These are phyloP conservation scores for Epinephelus lanceolatus DNA, from an alignment of 2,113 vertebrate species.

Conservation along the genomic window DNA sequence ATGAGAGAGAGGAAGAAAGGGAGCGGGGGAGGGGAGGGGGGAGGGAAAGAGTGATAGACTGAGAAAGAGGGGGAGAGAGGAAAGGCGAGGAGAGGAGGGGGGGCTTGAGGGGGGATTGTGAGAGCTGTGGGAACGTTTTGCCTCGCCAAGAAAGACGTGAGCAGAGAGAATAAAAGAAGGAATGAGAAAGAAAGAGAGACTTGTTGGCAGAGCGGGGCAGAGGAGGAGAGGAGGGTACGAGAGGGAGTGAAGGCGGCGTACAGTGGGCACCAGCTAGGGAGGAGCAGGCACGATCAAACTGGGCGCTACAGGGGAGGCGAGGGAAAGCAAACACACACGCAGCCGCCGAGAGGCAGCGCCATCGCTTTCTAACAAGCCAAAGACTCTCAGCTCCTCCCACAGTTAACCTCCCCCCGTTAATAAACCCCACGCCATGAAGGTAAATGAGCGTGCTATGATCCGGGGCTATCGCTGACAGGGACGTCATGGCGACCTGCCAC, in stretches of 20 bases:
- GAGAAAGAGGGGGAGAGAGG: conserved; percentile 18
- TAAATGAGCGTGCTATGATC: background rate
- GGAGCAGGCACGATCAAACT: conserved; percentile 62
- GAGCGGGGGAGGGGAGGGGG: conserved; percentile 1
- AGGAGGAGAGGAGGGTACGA: conserved; percentile 15
- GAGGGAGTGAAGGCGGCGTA: conserved; percentile 11
- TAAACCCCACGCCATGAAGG: background rate
- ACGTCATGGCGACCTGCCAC: conserved; percentile 10
- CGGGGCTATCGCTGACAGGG: background rate
- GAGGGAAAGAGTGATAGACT: conserved; percentile 46
- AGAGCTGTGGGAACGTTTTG: conserved; percentile 79
- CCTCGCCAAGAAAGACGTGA: conserved; percentile 76
- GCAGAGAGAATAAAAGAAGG: conserved; percentile 75
- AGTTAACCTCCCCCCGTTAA: background rate
- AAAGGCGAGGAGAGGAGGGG: background rate
- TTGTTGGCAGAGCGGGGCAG: conserved; percentile 74
- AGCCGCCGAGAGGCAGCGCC: conserved; percentile 9
- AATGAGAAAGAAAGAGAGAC: conserved; percentile 78
- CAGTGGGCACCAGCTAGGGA: conserved; percentile 69
- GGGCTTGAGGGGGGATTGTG: conserved; percentile 20
- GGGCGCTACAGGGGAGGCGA: conserved; percentile 34
- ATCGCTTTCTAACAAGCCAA: background rate
- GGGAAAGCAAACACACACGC: conserved; percentile 57
- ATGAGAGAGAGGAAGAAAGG: conserved; percentile 48
- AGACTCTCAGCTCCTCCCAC: conserved; percentile 17